A percentile compares a stretch with the other conserved stretches of the same genome.
phyloP scores from a whole-genome alignment of 2,797 vertebrate species.

The Prunella strophiata region DNA sequence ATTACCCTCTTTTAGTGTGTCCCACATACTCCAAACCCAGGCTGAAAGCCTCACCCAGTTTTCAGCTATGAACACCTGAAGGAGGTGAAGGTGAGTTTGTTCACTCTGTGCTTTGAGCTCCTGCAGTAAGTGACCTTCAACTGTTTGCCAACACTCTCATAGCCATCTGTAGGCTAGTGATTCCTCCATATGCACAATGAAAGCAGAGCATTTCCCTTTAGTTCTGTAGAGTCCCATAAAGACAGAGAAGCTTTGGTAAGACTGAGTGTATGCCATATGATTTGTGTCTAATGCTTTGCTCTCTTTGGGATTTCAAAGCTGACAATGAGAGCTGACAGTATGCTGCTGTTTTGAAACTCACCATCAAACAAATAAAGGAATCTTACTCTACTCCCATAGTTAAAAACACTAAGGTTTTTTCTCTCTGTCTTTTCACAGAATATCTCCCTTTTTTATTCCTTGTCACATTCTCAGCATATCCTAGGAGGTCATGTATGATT shows the following conservation, averaged over 20 bases:
- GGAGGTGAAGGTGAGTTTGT: not conserved
- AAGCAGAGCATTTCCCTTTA: not conserved
- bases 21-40: not conserved
- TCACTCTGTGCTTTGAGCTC: not conserved
- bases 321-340: not conserved
- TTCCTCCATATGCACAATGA: not conserved
- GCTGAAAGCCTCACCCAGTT: not conserved
- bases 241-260: not conserved
- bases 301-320: not conserved
- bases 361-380: not conserved
- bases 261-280: not conserved
- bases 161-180: not conserved
- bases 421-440: not conserved
- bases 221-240: no score
- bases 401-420: not conserved
- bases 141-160: not conserved
- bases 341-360: not conserved
- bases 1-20: not conserved
- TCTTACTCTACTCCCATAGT: not conserved
- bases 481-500: not conserved
- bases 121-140: not conserved
- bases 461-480: not conserved
- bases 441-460: not conserved
- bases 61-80: not conserved
- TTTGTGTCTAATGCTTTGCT: not conserved